Conservation (phyloP, 2,113 vertebrate genomes). For the Spermophilus dauricus region DNA sequence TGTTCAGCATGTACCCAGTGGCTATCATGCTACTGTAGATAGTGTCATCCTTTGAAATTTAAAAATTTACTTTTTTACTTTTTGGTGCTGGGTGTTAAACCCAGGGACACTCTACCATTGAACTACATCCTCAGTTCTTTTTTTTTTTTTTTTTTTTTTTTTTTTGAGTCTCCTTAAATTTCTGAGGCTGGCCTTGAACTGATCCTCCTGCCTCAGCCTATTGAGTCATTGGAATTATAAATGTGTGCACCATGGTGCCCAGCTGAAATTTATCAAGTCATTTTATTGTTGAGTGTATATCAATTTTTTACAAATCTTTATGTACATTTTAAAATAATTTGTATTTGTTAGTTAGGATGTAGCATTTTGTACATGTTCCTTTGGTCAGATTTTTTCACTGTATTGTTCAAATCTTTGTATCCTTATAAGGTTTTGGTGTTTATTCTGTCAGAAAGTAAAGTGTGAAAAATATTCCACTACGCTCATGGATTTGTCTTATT, state of each 20-base stretch:
- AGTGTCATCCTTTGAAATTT: background rate
- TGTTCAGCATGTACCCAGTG: background rate
- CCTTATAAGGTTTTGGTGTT: background rate
- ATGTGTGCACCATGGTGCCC: too few species aligned
- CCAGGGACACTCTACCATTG: too few species aligned
- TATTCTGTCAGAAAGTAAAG: background rate
- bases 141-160: too few species aligned
- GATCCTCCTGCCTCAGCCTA: too few species aligned
- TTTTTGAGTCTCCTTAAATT: too few species aligned
- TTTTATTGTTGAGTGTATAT: background rate
- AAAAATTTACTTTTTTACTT: too few species aligned
- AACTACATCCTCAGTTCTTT: too few species aligned
- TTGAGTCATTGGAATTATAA: too few species aligned
- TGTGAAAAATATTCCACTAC: background rate
- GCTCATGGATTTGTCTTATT: slow-evolving; percentile 9
- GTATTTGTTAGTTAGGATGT: background rate
- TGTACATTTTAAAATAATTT: background rate
- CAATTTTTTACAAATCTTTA: background rate
- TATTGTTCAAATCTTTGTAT: background rate
- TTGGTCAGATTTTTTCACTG: background rate
- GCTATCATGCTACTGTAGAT: background rate
- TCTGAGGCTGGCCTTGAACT: too few species aligned
- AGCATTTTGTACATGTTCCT: background rate
- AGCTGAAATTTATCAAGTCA: background rate
- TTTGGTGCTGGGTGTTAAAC: too few species aligned